Percentiles rank a stretch among this genome's conserved stretches.
Conservation (phyloP, 2,113 vertebrate species). For the Oreochromis niloticus region DNA sequence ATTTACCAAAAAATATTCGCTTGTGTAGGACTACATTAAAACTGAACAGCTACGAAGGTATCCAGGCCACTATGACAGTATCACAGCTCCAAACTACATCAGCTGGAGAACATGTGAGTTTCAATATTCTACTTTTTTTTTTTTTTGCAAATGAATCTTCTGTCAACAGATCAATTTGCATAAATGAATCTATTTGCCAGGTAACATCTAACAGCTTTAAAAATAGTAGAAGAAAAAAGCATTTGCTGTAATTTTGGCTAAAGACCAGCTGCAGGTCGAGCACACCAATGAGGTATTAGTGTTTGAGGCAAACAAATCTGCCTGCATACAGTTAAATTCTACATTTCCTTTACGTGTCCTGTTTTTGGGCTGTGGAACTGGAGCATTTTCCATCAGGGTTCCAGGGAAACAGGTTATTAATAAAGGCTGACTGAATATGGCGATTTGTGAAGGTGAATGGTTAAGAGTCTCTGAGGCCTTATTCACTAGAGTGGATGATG, state of each 20-base stretch:
- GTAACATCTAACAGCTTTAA: background rate
- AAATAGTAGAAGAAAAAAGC: background rate
- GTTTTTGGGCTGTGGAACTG: background rate
- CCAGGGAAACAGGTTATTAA: background rate
- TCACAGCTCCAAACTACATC: background rate
- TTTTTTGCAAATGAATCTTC: background rate
- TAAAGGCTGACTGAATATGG: background rate
- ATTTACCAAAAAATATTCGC: background rate
- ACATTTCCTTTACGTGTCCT: background rate
- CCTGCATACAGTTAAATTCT: background rate
- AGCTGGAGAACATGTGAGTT: background rate
- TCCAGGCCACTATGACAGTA: background rate
- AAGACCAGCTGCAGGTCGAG: background rate
- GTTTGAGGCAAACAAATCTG: background rate
- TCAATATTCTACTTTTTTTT: background rate
- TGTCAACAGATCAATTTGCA: background rate
- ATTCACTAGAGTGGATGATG: background rate
- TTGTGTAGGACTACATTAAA: background rate
- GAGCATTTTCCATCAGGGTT: background rate
- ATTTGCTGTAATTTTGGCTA: background rate
- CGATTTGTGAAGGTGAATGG: background rate
- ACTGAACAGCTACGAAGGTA: background rate
- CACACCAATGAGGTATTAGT: background rate
- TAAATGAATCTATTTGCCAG: background rate
- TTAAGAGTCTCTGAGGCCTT: background rate